Evolutionary conservation across 2,113 vertebrate genomes (phyloP).

Genomic region (Silurus meridionalis): DNA sequence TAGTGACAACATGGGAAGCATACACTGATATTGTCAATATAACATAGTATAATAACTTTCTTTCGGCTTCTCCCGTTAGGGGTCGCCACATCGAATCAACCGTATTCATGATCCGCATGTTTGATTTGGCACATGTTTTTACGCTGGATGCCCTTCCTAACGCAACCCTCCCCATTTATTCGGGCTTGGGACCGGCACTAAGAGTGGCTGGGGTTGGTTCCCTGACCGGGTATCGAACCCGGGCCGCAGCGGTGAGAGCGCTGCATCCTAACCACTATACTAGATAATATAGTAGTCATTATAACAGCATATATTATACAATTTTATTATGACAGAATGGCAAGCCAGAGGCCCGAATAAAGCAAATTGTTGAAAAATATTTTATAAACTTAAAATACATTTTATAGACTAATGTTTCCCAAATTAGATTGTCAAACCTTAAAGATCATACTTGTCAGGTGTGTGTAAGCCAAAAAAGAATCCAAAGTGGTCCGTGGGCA

Average conservation of each 20-base stretch:
- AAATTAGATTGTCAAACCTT: neutral
- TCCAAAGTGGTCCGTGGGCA: neutral
- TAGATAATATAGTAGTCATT: neutral
- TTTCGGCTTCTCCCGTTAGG: no score
- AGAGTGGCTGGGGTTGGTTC: no score
- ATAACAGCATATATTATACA: neutral
- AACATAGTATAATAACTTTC: no score
- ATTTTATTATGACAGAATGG: neutral
- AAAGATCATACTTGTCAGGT: neutral
- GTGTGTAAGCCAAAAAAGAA: slow-evolving; percentile 19
- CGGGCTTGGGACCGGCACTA: no score
- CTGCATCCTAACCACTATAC: no score
- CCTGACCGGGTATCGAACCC: no score
- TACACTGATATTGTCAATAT: neutral
- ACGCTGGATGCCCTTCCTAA: no score
- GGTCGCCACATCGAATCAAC: no score
- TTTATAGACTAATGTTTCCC: neutral
- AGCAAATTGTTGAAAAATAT: neutral
- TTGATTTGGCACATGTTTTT: no score
- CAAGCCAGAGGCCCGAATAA: neutral
- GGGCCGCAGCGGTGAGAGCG: no score
- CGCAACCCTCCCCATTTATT: no score
- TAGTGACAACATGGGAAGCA: neutral
- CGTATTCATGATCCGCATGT: no score
- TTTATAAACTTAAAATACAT: neutral